Conservation (phyloP, 2,113 vertebrate species). For the Aramus guarauna region DNA sequence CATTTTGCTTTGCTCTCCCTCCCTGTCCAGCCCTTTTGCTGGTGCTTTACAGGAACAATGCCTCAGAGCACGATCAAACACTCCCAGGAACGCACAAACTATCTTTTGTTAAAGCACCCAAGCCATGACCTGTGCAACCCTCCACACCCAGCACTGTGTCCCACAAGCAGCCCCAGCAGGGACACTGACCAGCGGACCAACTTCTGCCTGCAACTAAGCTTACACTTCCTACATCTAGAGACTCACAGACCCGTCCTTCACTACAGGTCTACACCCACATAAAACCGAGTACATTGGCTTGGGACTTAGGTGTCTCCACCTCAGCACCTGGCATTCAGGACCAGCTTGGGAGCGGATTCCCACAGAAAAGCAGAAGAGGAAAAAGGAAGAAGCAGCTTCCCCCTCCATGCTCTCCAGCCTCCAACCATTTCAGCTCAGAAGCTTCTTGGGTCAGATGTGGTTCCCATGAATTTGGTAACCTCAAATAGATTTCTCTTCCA, state of each 20-base stretch:
- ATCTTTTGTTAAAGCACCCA: background rate
- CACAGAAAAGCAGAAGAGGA: background rate
- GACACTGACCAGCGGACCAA: background rate
- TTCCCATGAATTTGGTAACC: background rate
- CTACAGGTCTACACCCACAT: background rate
- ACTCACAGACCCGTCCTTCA: background rate
- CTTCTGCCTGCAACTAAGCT: background rate
- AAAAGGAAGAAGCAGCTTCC: background rate
- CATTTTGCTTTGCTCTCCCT: background rate
- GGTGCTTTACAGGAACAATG: rapidly evolving
- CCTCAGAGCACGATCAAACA: background rate
- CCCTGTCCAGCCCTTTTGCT: background rate
- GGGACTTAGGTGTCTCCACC: background rate
- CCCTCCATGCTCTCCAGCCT: background rate
- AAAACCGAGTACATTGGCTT: rapidly evolving
- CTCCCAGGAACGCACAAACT: background rate
- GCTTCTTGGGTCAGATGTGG: background rate
- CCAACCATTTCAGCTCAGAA: background rate
- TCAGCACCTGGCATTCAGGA: background rate
- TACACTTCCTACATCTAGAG: background rate
- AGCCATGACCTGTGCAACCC: background rate
- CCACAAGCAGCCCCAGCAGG: background rate
- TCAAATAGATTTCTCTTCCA: slow-evolving; percentile 18
- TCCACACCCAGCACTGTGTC: background rate
- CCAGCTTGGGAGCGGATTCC: background rate